phyloP scores from a whole-genome alignment of 2,113 vertebrate genomes.

The Hiodon alosoides region DNA sequence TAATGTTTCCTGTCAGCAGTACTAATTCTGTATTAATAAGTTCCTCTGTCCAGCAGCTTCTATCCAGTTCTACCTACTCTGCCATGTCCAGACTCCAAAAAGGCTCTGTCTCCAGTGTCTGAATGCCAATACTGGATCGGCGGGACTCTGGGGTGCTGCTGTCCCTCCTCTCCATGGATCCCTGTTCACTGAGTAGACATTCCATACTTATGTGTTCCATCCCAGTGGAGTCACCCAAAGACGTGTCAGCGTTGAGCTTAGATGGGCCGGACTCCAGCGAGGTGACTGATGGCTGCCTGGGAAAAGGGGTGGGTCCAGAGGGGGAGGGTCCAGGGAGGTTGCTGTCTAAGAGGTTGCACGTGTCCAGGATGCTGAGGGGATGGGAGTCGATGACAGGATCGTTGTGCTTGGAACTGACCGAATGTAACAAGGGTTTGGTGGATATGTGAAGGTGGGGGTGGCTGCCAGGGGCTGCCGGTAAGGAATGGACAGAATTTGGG shows the following conservation, averaged over 20 bases:
- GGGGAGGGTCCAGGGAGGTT: constrained; percentile 24
- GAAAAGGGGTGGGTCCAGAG: constrained; percentile 18
- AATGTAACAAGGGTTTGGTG: constrained; percentile 43
- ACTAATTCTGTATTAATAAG: background rate
- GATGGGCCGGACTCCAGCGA: constrained; percentile 38
- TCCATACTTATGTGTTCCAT: constrained; percentile 49
- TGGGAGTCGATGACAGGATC: background rate
- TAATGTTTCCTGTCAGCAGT: background rate
- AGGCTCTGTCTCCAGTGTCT: constrained; percentile 61
- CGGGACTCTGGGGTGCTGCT: constrained; percentile 51
- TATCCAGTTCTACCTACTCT: constrained; percentile 38
- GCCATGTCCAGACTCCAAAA: constrained; percentile 64
- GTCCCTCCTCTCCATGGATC: constrained; percentile 53
- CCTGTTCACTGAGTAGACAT: constrained; percentile 52
- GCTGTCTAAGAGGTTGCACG: constrained; percentile 39
- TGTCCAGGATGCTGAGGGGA: constrained; percentile 32
- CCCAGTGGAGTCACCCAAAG: constrained; percentile 33
- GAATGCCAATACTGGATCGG: constrained; percentile 51
- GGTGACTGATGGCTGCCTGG: constrained; percentile 15
- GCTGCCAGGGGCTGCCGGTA: constrained; percentile 39
- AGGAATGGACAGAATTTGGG: constrained; percentile 49
- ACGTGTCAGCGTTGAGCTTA: constrained; percentile 22
- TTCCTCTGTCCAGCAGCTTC: constrained; percentile 13
- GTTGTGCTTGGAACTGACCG: constrained; percentile 31
- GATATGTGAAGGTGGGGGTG: constrained; percentile 48